phyloP scores from a whole-genome alignment of 2,888 invertebrate species.

The Globia sparganii region DNA sequence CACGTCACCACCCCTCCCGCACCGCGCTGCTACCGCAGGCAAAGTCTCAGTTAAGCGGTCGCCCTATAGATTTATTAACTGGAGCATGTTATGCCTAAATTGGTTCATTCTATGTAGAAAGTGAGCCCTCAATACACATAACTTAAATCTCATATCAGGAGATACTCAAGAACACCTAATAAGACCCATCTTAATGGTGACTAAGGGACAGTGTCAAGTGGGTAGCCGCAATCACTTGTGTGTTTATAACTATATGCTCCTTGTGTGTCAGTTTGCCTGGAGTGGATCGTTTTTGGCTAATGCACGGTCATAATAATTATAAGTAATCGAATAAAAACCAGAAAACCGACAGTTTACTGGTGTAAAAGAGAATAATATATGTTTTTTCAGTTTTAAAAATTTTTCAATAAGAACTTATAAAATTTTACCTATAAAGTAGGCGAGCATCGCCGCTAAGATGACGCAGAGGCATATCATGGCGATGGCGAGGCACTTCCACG shows the following conservation, averaged over 20 bases:
- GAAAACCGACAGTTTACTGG: background rate
- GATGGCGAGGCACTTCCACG: slow-evolving; percentile 99
- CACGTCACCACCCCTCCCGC: no score
- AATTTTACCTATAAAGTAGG: slow-evolving; percentile 97
- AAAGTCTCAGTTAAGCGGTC: no score
- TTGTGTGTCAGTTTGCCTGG: background rate
- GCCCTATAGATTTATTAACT: background rate
- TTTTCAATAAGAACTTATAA: background rate
- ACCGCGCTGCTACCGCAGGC: no score
- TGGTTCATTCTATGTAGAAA: background rate
- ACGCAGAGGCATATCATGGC: slow-evolving; percentile 97
- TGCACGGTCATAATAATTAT: background rate
- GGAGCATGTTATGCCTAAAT: background rate
- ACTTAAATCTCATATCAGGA: background rate
- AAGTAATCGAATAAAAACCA: background rate
- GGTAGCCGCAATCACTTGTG: background rate
- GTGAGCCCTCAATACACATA: slow-evolving; percentile 15
- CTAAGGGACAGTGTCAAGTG: slow-evolving; percentile 26
- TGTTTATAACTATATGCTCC: slow-evolving; percentile 1
- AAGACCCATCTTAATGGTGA: slow-evolving; percentile 20
- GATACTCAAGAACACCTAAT: slow-evolving; percentile 13
- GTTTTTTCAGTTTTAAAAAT: background rate
- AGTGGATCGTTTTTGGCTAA: slow-evolving; percentile 2
- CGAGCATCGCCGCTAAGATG: slow-evolving; percentile 97
- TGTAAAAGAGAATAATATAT: background rate